These are phyloP conservation scores for Megaptera novaeangliae DNA, from an alignment of 2,113 vertebrate genomes.

Conservation along the genomic window DNA sequence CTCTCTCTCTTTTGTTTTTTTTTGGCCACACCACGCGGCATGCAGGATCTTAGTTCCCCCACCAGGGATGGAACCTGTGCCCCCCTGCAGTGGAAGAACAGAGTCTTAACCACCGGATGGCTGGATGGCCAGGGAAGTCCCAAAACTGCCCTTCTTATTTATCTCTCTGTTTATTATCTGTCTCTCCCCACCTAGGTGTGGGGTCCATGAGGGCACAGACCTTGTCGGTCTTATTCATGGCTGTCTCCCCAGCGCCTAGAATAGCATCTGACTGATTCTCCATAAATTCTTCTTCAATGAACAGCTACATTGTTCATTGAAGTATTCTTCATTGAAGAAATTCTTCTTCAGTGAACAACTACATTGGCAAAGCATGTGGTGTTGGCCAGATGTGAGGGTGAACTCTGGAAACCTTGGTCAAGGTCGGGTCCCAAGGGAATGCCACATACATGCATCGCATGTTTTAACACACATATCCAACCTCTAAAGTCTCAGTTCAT, in stretches of 20 bases:
- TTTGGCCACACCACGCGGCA: too few relatives aligned
- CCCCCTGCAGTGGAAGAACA: too few relatives aligned
- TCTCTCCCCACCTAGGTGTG: background rate
- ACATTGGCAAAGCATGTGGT: accelerated
- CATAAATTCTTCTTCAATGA: background rate
- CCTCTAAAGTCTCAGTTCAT: background rate
- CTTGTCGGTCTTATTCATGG: background rate
- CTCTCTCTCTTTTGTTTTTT: too few relatives aligned
- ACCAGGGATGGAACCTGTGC: too few relatives aligned
- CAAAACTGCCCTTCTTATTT: background rate
- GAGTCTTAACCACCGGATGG: too few relatives aligned
- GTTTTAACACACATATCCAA: background rate
- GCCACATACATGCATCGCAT: accelerated
- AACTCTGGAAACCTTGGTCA: background rate
- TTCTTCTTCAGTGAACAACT: background rate
- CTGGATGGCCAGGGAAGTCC: too few relatives aligned
- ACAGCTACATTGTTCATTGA: too few relatives aligned
- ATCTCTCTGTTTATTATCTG: background rate
- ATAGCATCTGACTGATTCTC: background rate
- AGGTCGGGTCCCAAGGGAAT: accelerated
- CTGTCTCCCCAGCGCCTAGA: background rate
- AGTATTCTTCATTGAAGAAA: background rate
- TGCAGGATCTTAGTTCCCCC: too few relatives aligned
- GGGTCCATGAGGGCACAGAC: too few relatives aligned
- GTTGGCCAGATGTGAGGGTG: accelerated